Evolutionary conservation across 2,113 vertebrate species (phyloP), one percentile per base, ranked within the genome.

Genomic region (Phrynosoma platyrhinos): DNA sequence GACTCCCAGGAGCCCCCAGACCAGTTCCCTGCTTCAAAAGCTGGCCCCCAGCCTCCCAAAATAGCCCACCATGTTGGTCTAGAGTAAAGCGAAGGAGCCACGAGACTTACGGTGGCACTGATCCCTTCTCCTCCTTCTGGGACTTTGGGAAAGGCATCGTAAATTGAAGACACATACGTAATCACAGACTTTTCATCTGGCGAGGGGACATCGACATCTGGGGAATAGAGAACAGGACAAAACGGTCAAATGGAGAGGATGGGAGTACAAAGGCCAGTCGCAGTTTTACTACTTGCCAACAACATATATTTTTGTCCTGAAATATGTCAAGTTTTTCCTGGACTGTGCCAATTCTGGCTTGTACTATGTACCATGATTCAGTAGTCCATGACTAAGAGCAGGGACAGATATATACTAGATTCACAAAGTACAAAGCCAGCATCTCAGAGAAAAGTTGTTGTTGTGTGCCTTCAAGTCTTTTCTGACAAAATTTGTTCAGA

Each of bases 121-220:
- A 99, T 97, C 94, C 99, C 99, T 90, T 99, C 98, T 95, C 98
- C 98, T 93, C 98, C 98, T 93, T 99, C 99, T 0, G 99, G 99
- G 94, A 99, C 98, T 95, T 99, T 99, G 84, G 99, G 99, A 95
- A 99, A 99, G 96, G 98, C 98, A 96, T 99, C 99, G 1, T 99
- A 99, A 96, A 99, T 99, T 42, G 99, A 99, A 92, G 98, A 99
- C 94, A 99, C 99, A 0, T 99, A 99, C 82, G 99, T 99, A 96
- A 99, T 99, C 91, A 99, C 98, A 0, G 99, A 99, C 95, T 99
- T 99, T 96, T 99, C 99, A 86, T 99, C 99, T 0, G 99, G 99
- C 86, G 98, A 98, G 21, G 98, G 96, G 36, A 99, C 99, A 4
- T 99, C 99, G 84, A 99, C 99, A 0, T 99, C 99, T 99, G 95